Evolutionary conservation across 2,888 invertebrate species (phyloP), one percentile per base, ranked within the genome.

Genomic region (Hyposoter didymator): DNA sequence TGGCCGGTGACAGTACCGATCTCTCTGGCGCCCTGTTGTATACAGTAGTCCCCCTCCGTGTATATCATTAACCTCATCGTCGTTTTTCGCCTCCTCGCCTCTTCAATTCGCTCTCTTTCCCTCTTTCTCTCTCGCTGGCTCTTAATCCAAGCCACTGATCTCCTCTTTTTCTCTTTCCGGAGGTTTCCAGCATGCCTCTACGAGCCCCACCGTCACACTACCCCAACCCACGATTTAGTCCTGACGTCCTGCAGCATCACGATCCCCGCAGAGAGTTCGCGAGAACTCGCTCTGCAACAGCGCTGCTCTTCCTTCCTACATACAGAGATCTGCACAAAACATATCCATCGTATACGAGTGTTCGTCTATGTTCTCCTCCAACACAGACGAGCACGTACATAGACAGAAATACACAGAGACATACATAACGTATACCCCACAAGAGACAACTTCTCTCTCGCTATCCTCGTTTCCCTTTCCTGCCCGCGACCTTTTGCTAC

Each of bases 51-150:
- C 91, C 89, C 89, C 35, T 75, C 32, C 90, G 87, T 91, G 92
- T 92, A 92, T 92, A 92, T 92, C 92, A 93, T 93, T 93, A 92
- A 93, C 92, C 92, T 92, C 90, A 91, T 92, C 91, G 92, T 92
- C 91, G 90, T 92, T 92, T 92, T 92, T 92, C 89, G 90, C 89
- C 32, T 79, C 80, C 78, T 43, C 59, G 90, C 89, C 32, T 79
- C 80, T 80, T 43, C 59, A 19, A 55, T 69, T 73, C 19, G 2
- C 45, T 85, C 74, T 45, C 28, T 28, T 28, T 28, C 28, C 2
- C 28, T 32, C 12, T 82, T 74, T 70, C 32, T 43, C 22, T 45
- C 75, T 72, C 22, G 45, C 62, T 75, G 76, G n/a, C 76, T 45
- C 35, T 72, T 66, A 43, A 75, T 35, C 52, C 35, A 19, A 55